These are phyloP conservation scores for Boleophthalmus pectinirostris DNA, from an alignment of 2,113 vertebrate species.

Conservation along the genomic window DNA sequence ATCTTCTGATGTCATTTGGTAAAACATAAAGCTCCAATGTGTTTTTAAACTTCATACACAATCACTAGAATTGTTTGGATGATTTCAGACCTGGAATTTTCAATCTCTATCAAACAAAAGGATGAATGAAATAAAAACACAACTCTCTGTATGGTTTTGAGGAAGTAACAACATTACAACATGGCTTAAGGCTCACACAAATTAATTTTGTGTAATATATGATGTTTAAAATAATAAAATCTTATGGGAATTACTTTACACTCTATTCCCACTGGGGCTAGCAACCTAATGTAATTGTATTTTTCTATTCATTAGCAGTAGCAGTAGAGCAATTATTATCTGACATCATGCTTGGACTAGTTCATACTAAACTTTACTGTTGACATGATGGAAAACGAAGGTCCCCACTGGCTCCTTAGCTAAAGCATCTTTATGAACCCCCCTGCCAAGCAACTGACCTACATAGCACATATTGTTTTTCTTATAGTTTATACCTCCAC, in stretches of 20 bases:
- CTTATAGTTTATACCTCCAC: neutral
- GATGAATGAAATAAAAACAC: too few species aligned
- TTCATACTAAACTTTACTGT: neutral
- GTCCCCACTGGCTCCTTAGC: neutral
- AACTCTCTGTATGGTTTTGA: too few species aligned
- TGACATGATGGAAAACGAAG: neutral
- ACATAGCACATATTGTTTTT: neutral
- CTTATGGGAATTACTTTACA: neutral
- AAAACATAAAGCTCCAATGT: too few species aligned
- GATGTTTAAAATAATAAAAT: too few species aligned
- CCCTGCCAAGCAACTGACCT: neutral
- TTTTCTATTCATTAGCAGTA: constrained; percentile 1
- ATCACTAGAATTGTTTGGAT: too few species aligned
- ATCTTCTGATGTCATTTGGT: too few species aligned
- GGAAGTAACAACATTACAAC: too few species aligned
- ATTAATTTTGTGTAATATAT: too few species aligned
- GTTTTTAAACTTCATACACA: too few species aligned
- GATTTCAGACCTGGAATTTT: too few species aligned
- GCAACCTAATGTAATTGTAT: neutral
- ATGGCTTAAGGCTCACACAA: too few species aligned
- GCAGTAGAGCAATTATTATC: neutral
- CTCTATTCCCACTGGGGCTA: neutral
- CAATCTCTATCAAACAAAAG: too few species aligned
- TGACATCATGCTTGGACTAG: neutral
- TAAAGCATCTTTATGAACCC: neutral